phyloP scores from a whole-genome alignment of 2,888 invertebrate genomes.

The Chloroclystis v-ata region DNA sequence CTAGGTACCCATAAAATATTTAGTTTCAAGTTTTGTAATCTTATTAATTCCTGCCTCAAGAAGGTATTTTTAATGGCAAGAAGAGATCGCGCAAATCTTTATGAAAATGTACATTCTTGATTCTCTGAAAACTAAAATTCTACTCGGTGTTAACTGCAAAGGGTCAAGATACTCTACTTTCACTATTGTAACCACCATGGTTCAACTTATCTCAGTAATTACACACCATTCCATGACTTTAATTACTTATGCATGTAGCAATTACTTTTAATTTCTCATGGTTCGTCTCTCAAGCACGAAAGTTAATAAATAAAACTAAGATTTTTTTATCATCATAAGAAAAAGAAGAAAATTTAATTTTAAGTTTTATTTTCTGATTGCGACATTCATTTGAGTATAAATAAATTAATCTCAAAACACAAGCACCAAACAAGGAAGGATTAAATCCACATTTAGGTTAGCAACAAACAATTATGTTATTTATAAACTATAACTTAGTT shows the following conservation, averaged over 20 bases:
- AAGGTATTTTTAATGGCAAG: too few species aligned
- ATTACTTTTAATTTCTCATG: slow-evolving; percentile 1
- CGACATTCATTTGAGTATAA: slow-evolving; percentile 16
- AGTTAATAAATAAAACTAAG: background rate
- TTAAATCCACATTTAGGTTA: slow-evolving; percentile 4
- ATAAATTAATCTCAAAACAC: slow-evolving; percentile 10
- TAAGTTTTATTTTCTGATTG: slow-evolving; percentile 9
- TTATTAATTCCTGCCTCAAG: too few species aligned
- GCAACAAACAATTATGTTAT: slow-evolving; percentile 1
- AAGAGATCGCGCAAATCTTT: too few species aligned
- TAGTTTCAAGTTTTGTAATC: too few species aligned
- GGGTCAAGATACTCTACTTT: background rate
- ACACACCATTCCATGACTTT: background rate
- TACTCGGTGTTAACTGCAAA: too few species aligned
- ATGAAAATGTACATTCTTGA: too few species aligned
- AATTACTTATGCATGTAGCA: background rate
- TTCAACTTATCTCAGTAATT: background rate
- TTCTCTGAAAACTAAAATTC: too few species aligned
- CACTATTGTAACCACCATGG: background rate
- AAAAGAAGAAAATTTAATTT: too few species aligned
- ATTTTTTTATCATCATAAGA: too few species aligned
- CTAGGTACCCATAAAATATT: too few species aligned
- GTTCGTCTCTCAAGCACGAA: background rate
- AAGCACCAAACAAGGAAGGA: slow-evolving; percentile 10
- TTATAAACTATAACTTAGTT: background rate